These are phyloP conservation scores for Myodes glareolus DNA, from an alignment of 2,113 vertebrate species.

Conservation along the genomic window DNA sequence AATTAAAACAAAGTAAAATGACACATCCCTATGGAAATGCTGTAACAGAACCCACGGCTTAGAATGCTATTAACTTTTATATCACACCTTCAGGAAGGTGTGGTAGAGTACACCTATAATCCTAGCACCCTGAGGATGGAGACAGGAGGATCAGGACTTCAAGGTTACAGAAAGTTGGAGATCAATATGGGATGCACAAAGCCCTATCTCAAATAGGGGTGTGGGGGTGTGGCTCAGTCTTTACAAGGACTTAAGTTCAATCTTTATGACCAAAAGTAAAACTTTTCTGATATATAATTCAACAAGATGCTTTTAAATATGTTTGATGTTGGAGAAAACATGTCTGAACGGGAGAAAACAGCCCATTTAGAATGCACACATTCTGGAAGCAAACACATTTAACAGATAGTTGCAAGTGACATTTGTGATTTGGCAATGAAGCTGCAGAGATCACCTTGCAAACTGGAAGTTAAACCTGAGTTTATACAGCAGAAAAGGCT, in stretches of 20 bases:
- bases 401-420: not conserved
- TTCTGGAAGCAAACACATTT: not conserved
- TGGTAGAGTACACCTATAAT: too few relatives aligned
- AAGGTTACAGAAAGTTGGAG: not conserved
- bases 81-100: not conserved
- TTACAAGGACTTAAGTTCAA: not conserved
- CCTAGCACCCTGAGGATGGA: not conserved
- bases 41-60: not conserved
- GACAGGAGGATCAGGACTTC: not conserved
- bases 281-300: not conserved
- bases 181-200: not conserved
- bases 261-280: not conserved
- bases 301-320: not conserved
- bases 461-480: not conserved
- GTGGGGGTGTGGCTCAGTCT: not conserved
- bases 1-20: not conserved
- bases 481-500: not conserved
- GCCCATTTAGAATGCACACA: not conserved
- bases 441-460: not conserved
- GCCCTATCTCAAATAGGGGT: not conserved
- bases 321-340: conserved; percentile 9
- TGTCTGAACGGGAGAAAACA: not conserved
- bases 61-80: not conserved
- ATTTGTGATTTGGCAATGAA: not conserved
- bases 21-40: not conserved